A percentile compares a stretch with the other conserved stretches of the same genome.
Evolutionary conservation across 2,113 vertebrate species (phyloP).

Genomic region (Nematolebias whitei): DNA sequence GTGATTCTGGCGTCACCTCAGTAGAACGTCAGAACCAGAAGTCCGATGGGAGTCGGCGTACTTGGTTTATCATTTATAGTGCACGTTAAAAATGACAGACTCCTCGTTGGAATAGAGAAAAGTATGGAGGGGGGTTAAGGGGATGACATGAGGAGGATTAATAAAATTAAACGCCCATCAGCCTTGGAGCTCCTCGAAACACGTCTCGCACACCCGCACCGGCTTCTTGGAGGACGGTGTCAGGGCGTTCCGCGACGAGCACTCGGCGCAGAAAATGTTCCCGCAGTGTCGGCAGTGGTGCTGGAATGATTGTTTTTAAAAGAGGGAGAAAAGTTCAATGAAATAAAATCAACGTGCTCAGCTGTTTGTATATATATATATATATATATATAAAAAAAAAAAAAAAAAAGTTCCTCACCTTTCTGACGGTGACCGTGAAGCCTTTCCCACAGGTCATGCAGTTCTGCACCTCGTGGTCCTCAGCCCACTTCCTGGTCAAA

Average conservation of each 20-base stretch:
- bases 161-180: slow-evolving; percentile 60
- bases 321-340: neutral
- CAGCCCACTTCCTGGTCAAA: slow-evolving; percentile 96
- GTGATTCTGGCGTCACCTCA: slow-evolving; percentile 3
- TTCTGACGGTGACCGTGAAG: slow-evolving; percentile 93
- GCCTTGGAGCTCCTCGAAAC: slow-evolving; percentile 94
- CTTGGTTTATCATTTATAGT: slow-evolving; percentile 70
- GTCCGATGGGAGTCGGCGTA: slow-evolving; percentile 33
- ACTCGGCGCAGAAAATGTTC: slow-evolving; percentile 97
- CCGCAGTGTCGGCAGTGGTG: slow-evolving; percentile 98
- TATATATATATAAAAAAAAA: no score
- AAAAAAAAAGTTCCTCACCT: slow-evolving; percentile 77
- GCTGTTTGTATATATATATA: no score
- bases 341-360: no score
- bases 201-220: slow-evolving; percentile 93
- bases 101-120: slow-evolving; percentile 38
- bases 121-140: neutral
- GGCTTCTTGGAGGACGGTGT: slow-evolving; percentile 98
- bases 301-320: slow-evolving; percentile 78
- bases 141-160: neutral
- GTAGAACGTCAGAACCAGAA: slow-evolving; percentile 6
- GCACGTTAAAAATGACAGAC: slow-evolving; percentile 83
- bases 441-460: slow-evolving; percentile 96
- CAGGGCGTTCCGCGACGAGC: slow-evolving; percentile 91
- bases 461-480: slow-evolving; percentile 96